Percentiles rank a stretch among this genome's conserved stretches.
phyloP scores from a whole-genome alignment of 2,113 vertebrate species.

The Platichthys flesus region DNA sequence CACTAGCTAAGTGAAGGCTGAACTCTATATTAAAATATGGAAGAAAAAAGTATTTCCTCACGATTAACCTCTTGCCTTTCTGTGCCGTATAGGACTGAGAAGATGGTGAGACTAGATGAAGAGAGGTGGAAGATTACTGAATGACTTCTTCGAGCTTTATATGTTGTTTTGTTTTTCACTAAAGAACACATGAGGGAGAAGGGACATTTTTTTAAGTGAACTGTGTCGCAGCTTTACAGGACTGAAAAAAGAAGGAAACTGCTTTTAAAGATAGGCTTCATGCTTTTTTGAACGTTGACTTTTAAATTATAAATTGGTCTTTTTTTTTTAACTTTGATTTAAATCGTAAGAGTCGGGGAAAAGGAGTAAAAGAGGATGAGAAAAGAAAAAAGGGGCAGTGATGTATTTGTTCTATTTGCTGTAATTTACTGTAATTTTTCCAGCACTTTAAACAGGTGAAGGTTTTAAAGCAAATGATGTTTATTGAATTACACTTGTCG shows the following conservation, averaged over 20 bases:
- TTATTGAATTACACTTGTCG: constrained; percentile 12
- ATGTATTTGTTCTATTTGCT: constrained; percentile 20
- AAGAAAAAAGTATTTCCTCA: neutral
- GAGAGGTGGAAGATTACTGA: constrained; percentile 17
- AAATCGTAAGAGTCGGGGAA: too few relatives aligned
- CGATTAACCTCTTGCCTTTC: neutral
- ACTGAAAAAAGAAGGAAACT: constrained; percentile 19
- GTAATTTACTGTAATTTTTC: constrained; percentile 35
- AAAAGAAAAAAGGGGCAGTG: neutral
- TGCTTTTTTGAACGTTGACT: too few relatives aligned
- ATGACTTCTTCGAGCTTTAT: constrained; percentile 45
- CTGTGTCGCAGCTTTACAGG: constrained; percentile 2
- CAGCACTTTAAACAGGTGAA: constrained; percentile 70
- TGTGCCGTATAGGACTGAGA: constrained; percentile 16
- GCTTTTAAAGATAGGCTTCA: neutral
- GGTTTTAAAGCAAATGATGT: constrained; percentile 26
- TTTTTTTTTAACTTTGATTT: too few relatives aligned
- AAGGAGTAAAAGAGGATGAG: neutral
- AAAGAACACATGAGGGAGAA: neutral
- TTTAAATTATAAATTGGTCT: too few relatives aligned
- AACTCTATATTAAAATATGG: too few relatives aligned
- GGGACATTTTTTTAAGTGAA: neutral
- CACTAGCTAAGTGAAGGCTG: neutral
- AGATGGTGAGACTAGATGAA: neutral
- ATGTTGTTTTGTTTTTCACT: constrained; percentile 13